Conservation (phyloP, 2,113 vertebrate genomes). For the Oxygymnocypris stewartii region DNA sequence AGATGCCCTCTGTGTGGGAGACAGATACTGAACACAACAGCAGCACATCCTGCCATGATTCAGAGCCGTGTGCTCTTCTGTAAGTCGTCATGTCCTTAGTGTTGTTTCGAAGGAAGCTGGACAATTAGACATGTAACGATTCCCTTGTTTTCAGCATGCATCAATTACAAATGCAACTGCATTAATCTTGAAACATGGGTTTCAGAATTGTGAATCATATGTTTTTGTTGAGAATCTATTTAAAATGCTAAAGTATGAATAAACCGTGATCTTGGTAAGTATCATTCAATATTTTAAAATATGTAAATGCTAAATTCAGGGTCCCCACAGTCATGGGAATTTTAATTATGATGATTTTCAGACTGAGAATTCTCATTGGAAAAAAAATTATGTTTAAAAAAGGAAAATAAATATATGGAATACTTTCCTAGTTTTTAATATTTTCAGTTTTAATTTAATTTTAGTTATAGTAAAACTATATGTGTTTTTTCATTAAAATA, state of each 20-base stretch:
- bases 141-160: background rate
- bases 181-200: no score
- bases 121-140: background rate
- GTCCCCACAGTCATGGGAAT: background rate
- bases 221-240: no score
- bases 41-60: conserved; percentile 19
- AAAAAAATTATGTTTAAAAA: no score
- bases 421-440: background rate
- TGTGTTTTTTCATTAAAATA: no score
- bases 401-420: no score
- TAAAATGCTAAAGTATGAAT: background rate
- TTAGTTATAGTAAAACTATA: no score
- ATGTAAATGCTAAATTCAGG: background rate
- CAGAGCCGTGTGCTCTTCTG: background rate
- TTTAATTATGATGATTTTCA: background rate
- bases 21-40: background rate
- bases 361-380: background rate
- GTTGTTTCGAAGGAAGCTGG: background rate
- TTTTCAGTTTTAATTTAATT: background rate
- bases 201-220: no score
- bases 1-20: conserved; percentile 9
- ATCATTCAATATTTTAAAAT: background rate
- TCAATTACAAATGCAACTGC: background rate
- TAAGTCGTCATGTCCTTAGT: conserved; percentile 7
- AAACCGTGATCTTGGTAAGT: background rate